phyloP scores from a whole-genome alignment of 1,140 invertebrate species.

The Samia ricini region DNA sequence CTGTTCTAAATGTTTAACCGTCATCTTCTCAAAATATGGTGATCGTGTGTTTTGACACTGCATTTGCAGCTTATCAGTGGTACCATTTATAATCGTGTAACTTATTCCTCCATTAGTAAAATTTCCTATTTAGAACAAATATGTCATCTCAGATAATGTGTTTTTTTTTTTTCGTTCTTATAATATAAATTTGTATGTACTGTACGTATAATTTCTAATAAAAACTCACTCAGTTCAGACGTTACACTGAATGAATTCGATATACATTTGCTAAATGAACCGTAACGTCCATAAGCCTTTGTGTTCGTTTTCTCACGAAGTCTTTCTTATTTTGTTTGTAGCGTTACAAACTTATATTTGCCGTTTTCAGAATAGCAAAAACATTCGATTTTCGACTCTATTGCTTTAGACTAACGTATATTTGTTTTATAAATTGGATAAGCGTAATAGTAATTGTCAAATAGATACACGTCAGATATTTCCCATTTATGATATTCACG shows the following conservation, averaged over 20 bases:
- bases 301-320: slow-evolving; percentile 41
- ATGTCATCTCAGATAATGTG: neutral
- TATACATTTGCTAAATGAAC: slow-evolving; percentile 74
- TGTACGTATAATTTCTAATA: neutral
- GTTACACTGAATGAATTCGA: slow-evolving; percentile 64
- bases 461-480: slow-evolving; percentile 43
- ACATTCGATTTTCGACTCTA: slow-evolving; percentile 32
- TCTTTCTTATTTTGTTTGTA: slow-evolving; percentile 49
- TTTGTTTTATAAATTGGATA: neutral
- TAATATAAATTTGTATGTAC: neutral
- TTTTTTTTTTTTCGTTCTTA: neutral
- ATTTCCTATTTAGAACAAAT: neutral
- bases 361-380: neutral
- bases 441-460: slow-evolving; percentile 24
- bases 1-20: too few relatives aligned
- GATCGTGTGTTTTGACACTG: too few relatives aligned
- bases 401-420: slow-evolving; percentile 8
- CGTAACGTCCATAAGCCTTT: slow-evolving; percentile 58
- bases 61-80: too few relatives aligned
- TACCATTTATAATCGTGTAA: too few relatives aligned
- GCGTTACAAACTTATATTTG: slow-evolving; percentile 25
- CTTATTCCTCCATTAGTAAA: too few relatives aligned
- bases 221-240: slow-evolving; percentile 4
- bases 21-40: too few relatives aligned
- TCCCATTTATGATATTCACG: slow-evolving; percentile 42